Evolutionary conservation across 2,113 vertebrate genomes (phyloP).

Genomic region (Melozone crissalis): DNA sequence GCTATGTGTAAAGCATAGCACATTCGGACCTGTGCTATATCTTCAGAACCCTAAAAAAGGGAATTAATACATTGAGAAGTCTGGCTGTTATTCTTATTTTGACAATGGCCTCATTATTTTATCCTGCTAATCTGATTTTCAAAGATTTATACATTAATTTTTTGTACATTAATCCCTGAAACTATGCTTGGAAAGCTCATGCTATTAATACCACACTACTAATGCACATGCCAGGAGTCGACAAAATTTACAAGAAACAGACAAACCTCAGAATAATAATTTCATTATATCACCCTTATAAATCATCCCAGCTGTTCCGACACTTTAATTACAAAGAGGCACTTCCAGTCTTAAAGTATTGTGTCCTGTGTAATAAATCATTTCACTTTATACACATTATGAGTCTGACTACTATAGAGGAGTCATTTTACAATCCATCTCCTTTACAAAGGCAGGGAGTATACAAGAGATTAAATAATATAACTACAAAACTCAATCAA

Average conservation of each 20-base stretch:
- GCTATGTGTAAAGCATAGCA: background rate
- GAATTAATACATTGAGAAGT: background rate
- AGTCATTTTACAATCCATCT: background rate
- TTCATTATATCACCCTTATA: conserved; percentile 25
- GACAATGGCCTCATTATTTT: conserved; percentile 21
- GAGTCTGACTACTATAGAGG: background rate
- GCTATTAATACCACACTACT: background rate
- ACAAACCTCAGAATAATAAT: conserved; percentile 35
- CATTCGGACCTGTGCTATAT: background rate
- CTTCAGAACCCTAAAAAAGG: background rate
- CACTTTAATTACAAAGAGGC: conserved; percentile 51
- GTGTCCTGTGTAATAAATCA: background rate
- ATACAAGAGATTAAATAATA: background rate
- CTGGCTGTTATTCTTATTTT: background rate
- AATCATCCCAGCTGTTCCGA: conserved; percentile 25
- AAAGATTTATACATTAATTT: conserved; percentile 32
- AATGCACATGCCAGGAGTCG: background rate
- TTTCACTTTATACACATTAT: background rate
- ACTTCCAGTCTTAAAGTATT: background rate
- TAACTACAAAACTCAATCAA: background rate
- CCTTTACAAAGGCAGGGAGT: background rate
- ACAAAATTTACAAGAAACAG: conserved; percentile 28
- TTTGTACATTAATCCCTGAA: conserved; percentile 16
- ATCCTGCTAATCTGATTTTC: conserved; percentile 32
- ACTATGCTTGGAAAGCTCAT: background rate